Evolutionary conservation across 1,140 invertebrate genomes (phyloP), one percentile per base, ranked within the genome.

Genomic region (Drosophila neocordata): DNA sequence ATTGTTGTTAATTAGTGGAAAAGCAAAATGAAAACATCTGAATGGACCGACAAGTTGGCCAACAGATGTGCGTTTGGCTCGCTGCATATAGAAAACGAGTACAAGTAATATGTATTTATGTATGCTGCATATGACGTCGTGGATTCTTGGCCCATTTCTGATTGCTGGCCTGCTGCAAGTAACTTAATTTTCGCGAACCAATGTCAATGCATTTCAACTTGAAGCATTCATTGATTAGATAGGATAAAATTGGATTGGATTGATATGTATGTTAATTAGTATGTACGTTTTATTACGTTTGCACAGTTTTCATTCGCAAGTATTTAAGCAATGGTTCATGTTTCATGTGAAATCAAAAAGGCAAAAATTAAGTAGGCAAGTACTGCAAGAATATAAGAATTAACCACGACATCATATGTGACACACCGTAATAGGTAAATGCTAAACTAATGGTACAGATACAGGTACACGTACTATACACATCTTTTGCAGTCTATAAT

Each of bases 111-210:
- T 48, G 41, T 48, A 48, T 48, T 48, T 15, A 48, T 48, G 41
- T 81, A 89, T 91, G 89, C 77, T 84, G 68, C 79, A 91, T 89
- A 91, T 89, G 89, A 91, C 69, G 85, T 91, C 89, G 85, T 91
- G 89, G 85, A 88, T 79, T 73, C 67, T 81, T 88, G 80, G 70
- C 58, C 74, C 74, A 65, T 65, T 75, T 64, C 77, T 69, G 61
- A 27, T 73, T 73, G 37, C 44, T 73, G 73, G 37, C 64, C 65
- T 69, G 67, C 77, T 68, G 60, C 63, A 61, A 66, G 70, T 70
- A 67, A 60, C 59, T 77, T 15, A 75, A 75, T 61, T 61, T 71
- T 78, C 53, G 15, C 15, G 15, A 18, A 48, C 20, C 41, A 48
- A 48, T 9, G 8, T 9, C 9, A 9, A 15, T 15, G 15, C 9